Evolutionary conservation across 2,797 vertebrate genomes (phyloP), one percentile per base, ranked within the genome.

Genomic region (Microchirus variegatus): DNA sequence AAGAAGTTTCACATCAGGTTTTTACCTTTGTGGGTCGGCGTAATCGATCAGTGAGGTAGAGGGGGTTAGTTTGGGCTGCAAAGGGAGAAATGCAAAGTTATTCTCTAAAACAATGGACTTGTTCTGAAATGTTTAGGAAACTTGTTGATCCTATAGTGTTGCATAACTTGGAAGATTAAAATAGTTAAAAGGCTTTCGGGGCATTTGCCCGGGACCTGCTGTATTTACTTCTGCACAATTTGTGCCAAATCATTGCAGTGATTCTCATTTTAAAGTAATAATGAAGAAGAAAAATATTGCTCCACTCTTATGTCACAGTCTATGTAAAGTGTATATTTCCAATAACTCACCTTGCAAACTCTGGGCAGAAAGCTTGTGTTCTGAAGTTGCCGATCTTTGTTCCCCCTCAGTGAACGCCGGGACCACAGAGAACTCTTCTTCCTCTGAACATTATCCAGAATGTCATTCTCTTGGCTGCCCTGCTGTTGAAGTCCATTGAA

Each of bases 21-120:
- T 43, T 93, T 95, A 98, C 97, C 96, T 96, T 75, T 95, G 93
- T 63, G 94, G 94, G 73, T 90, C 94, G 16, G 91, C 87, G 77
- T 92, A 93, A 80, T 96, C 95, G 0, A 90, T 87, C 65, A 92
- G 81, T 40, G 95, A 95, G 74, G 87, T 94, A 70, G 91, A 92
- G 77, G 76, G 81, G 45, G 78, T 73, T 49, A 85, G 87, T 73
- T 88, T 76, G 19, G 92, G 75, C 97, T 99, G 91, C 66, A 93
- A 91, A 82, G 37, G 73, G 35, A 84, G 67, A 83, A 73, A 88
- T 59, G 37, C 74, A 86, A 22, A 75, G 42, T 73, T 73, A 63
- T 42, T 66, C 41, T 71, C 78, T 54, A 73, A 47, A 53, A 14
- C 5, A 59, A 46, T 2, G 1, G 15, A 26, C 64, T 59, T 1